These are phyloP conservation scores for Halichoeres trimaculatus DNA, from an alignment of 2,113 vertebrate genomes.

Conservation along the genomic window DNA sequence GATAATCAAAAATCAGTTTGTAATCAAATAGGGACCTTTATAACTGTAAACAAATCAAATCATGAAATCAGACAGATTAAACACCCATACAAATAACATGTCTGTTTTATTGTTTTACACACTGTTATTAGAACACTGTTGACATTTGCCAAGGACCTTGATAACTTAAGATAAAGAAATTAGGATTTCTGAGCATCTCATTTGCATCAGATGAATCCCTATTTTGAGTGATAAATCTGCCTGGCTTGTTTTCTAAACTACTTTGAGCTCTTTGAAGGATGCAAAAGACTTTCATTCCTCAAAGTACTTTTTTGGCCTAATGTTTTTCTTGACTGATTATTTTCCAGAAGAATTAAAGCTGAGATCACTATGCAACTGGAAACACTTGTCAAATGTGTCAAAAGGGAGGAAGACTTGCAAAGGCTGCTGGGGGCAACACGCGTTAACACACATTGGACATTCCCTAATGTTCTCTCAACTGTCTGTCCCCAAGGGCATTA, in stretches of 20 bases:
- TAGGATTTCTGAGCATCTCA: no score
- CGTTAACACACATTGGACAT: constrained; percentile 18
- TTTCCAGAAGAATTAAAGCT: not conserved
- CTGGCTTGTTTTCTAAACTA: no score
- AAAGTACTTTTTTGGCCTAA: not conserved
- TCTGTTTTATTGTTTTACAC: no score
- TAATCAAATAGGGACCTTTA: no score
- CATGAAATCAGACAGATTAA: no score
- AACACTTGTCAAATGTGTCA: constrained; percentile 9
- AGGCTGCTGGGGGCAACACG: constrained; percentile 5
- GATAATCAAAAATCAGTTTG: no score
- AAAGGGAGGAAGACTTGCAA: constrained; percentile 8
- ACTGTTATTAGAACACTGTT: no score
- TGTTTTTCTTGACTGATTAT: not conserved
- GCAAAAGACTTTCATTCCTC: not conserved
- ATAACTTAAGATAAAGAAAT: no score
- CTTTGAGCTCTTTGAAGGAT: not conserved
- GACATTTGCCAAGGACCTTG: no score
- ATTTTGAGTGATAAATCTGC: constrained; percentile 7
- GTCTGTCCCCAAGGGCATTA: constrained; percentile 37
- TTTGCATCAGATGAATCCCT: constrained; percentile 4
- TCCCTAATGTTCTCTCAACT: constrained; percentile 33
- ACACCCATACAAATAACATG: no score
- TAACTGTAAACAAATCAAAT: no score
- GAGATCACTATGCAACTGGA: not conserved